phyloP scores from a whole-genome alignment of 2,797 vertebrate genomes.

The Rallus crepitans region DNA sequence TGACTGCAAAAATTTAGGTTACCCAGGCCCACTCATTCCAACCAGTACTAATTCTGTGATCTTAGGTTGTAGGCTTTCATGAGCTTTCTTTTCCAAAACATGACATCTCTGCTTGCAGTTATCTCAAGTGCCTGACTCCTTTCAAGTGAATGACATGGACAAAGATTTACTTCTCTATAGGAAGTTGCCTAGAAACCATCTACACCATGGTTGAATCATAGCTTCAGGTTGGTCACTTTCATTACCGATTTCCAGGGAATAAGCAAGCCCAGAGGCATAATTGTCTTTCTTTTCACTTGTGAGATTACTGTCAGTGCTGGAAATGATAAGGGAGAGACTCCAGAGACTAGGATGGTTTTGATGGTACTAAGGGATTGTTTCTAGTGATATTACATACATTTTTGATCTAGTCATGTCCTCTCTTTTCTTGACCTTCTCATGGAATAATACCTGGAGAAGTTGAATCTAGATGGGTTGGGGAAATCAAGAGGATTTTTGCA shows the following conservation, averaged over 20 bases:
- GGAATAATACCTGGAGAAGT: not conserved
- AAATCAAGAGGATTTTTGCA: not conserved
- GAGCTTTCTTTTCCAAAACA: not conserved
- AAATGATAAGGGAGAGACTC: not conserved
- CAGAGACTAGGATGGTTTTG: not conserved
- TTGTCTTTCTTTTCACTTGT: not conserved
- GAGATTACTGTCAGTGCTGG: not conserved
- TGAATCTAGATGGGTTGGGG: not conserved
- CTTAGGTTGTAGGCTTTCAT: not conserved
- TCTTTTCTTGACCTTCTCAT: not conserved
- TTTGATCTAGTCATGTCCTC: not conserved
- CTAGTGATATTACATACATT: not conserved
- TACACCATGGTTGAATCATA: not conserved
- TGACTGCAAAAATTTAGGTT: constrained; percentile 26
- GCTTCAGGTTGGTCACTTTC: not conserved
- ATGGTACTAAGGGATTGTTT: not conserved
- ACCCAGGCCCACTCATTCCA: not conserved
- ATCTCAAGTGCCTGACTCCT: not conserved
- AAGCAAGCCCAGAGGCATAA: not conserved
- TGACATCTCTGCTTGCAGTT: not conserved
- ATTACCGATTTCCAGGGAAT: not conserved
- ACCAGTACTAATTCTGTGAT: not conserved
- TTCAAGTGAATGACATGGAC: not conserved
- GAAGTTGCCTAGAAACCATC: not conserved
- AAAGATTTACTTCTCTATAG: not conserved